Percentiles rank a stretch among this genome's conserved stretches.
phyloP scores from a whole-genome alignment of 2,113 vertebrate species.

The Lonchura striata region DNA sequence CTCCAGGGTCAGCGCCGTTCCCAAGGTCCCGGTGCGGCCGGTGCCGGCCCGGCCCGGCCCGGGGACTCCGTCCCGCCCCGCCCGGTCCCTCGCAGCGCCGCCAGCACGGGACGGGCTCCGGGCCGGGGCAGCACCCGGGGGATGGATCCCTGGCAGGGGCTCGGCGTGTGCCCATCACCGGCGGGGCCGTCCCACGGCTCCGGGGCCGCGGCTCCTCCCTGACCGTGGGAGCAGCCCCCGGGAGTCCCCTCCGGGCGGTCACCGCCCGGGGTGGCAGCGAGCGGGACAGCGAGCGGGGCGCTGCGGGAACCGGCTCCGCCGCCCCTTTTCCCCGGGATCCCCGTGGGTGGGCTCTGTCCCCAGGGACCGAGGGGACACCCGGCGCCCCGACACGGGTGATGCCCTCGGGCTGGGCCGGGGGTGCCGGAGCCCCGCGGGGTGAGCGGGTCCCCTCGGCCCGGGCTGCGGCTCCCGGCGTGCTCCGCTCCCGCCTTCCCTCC shows the following conservation, averaged over 20 bases:
- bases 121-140: neutral
- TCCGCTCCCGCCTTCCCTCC: neutral
- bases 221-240: neutral
- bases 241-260: neutral
- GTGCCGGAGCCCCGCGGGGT: neutral
- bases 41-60: neutral
- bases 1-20: neutral
- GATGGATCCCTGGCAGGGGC: neutral
- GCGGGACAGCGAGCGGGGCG: too few species aligned
- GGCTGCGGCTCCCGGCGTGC: constrained; percentile 1
- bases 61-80: rapidly evolving
- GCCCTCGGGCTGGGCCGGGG: neutral
- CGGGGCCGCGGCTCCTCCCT: neutral
- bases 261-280: neutral
- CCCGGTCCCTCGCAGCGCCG: neutral
- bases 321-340: rapidly evolving
- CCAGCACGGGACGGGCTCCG: rapidly evolving
- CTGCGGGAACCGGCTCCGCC: too few species aligned
- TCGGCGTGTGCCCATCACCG: rapidly evolving
- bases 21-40: rapidly evolving
- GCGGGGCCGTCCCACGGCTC: neutral
- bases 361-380: neutral
- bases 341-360: too few species aligned
- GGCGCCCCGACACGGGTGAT: rapidly evolving
- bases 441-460: neutral